Evolutionary conservation across 2,113 vertebrate species (phyloP).

Genomic region (Thymallus thymallus): DNA sequence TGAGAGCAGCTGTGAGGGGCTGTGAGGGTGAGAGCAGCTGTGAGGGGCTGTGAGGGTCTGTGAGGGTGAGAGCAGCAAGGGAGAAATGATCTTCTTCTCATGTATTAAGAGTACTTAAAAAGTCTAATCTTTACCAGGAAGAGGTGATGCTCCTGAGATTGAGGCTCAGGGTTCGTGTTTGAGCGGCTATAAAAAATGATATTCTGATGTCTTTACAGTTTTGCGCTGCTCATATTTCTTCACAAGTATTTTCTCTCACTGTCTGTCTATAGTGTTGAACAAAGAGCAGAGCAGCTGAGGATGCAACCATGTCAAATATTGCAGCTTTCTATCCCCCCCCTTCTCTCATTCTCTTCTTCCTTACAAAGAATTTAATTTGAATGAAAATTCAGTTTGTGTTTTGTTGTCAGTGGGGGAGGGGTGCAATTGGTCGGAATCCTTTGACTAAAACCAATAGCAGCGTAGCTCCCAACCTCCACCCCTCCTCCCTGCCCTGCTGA

Average conservation of each 20-base stretch:
- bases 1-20: no score
- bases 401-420: slow-evolving; percentile 68
- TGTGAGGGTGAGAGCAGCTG: no score
- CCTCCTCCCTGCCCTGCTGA: slow-evolving; percentile 37
- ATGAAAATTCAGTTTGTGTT: slow-evolving; percentile 75
- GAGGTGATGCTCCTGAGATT: neutral
- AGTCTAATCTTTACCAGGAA: neutral
- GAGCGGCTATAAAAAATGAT: neutral
- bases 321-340: slow-evolving; percentile 66
- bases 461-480: slow-evolving; percentile 31
- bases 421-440: slow-evolving; percentile 61
- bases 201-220: no score
- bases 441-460: slow-evolving; percentile 59
- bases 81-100: neutral
- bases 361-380: slow-evolving; percentile 79
- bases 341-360: slow-evolving; percentile 44
- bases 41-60: neutral
- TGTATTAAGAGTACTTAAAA: neutral
- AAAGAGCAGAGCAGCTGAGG: slow-evolving; percentile 34
- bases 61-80: neutral
- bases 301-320: slow-evolving; percentile 68
- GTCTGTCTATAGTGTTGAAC: slow-evolving; percentile 15
- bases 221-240: neutral
- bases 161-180: neutral
- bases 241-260: neutral